Evolutionary conservation across 2,888 invertebrate species (phyloP), one percentile per base, ranked within the genome.

Genomic region (Dynastes hyllus): DNA sequence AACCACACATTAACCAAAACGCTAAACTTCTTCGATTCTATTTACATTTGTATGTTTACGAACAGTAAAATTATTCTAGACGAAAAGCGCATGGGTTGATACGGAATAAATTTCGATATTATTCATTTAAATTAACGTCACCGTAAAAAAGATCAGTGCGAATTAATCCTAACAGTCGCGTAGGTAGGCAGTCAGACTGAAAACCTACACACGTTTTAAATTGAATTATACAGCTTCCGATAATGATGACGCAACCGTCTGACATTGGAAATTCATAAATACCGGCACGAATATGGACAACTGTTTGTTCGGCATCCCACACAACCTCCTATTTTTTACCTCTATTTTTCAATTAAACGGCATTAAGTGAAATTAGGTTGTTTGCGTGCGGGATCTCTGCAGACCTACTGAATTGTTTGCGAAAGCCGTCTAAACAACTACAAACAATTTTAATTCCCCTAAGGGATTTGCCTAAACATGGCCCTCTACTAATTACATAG

Each of bases 151-250:
- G 37, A 75, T 61, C 61, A 45, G 61, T 61, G 61, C 73, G 45
- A 75, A 75, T 61, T 75, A 75, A 61, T 61, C 61, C 61, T 22
- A 45, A 45, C 29, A 45, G 45, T 16, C n/a, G 73, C 61, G 73
- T 75, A 75, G 73, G 73, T 45, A 22, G 27, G n/a, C 37, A 61
- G n/a, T 1, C 37, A 45, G n/a, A 5, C 16, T 37, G 29, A 5
- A 75, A 45, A 22, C 73, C 73, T 61, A 75, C 73, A 61, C 45
- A 4, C 45, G 27, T 61, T 61, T 75, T 45, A 75, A 75, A 75
- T 45, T 45, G 61, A 75, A 75, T 61, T 63, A 51, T 69, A 69
- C n/a, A 61, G 73, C 61, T 75, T 75, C 73, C 73, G 73, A 61
- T 45, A 40, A 61, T 61, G 61, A 61, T 75, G 58, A 75, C 73